Evolutionary conservation across 2,113 vertebrate species (phyloP), one percentile per base, ranked within the genome.

Genomic region (Neolamprologus kungweensis): DNA sequence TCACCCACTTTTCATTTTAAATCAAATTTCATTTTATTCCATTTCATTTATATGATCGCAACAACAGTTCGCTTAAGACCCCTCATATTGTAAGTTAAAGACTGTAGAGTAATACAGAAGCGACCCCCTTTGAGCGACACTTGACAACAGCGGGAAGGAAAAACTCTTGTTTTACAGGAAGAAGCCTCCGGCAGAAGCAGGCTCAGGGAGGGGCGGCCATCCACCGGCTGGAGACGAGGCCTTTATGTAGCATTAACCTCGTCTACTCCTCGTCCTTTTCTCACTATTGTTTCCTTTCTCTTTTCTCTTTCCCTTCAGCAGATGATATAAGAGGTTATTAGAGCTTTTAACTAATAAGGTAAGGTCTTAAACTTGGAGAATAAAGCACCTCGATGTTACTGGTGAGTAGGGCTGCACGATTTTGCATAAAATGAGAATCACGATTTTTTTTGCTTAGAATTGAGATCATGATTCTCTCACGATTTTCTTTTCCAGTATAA

Each of bases 311-410:
- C n/a, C 35, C 5, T 12, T 40, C 35, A 40, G 13, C 8, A 23
- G 12, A 23, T 42, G n/a, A 5, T 23, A 11, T 11, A 35, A 0
- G 11, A 0, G n/a, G 0, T 23, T 23, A 0, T 42, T 42, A 7
- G 37, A 40, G 37, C n/a, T 6, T 71, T 71, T 73, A 73, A 9
- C 65, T 73, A 45, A 73, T 16, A 45, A 65, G 31, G 0, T 63
- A 2, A 63, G 31, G 31, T 12, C 17, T 4, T 45, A 23, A 42
- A 42, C 13, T 7, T 16, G 21, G 21, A 73, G 0, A 10, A 73
- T 26, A 1, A 2, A 75, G 23, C 14, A 0, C 1, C 68, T 28
- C 6, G 3, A 75, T 14, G 68, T 47, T 45, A 26, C 23, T 26
- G 23, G 23, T 26, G 23, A 26, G 23, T 26, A 26, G 23, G 23